phyloP scores from a whole-genome alignment of 1,140 invertebrate species.

The Propsilocerus akamusi region DNA sequence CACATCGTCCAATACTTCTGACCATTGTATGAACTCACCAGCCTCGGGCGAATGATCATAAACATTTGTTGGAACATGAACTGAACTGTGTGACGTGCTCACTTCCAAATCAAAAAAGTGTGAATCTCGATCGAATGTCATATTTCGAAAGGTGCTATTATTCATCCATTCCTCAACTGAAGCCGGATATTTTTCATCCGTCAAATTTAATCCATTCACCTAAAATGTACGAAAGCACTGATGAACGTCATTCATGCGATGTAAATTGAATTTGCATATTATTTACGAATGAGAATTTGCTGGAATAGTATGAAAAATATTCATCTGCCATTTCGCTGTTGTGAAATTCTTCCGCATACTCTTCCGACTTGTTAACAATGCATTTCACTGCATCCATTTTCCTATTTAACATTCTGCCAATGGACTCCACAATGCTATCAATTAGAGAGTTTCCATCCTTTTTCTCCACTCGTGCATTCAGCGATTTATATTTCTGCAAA shows the following conservation, averaged over 20 bases:
- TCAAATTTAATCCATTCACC: slow-evolving; percentile 9
- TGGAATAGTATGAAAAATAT: slow-evolving; percentile 38
- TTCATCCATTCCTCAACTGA: neutral
- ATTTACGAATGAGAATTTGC: slow-evolving; percentile 40
- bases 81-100: slow-evolving; percentile 64
- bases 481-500: slow-evolving; percentile 33
- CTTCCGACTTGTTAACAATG: slow-evolving; percentile 47
- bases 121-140: slow-evolving; percentile 44
- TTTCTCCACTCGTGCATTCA: slow-evolving; percentile 49
- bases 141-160: slow-evolving; percentile 25
- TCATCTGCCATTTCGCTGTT: slow-evolving; percentile 22
- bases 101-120: slow-evolving; percentile 75
- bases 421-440: slow-evolving; percentile 48
- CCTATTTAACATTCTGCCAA: slow-evolving; percentile 54
- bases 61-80: slow-evolving; percentile 89
- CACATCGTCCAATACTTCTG: slow-evolving; percentile 59
- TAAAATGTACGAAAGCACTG: neutral
- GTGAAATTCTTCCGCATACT: slow-evolving; percentile 36
- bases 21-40: slow-evolving; percentile 66
- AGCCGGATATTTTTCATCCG: slow-evolving; percentile 10
- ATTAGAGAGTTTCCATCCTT: slow-evolving; percentile 58
- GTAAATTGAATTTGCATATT: neutral
- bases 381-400: slow-evolving; percentile 71
- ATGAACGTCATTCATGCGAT: neutral
- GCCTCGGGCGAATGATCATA: slow-evolving; percentile 53